phyloP scores from a whole-genome alignment of 92 coral and sea anemone genomes.

The Porites rus region DNA sequence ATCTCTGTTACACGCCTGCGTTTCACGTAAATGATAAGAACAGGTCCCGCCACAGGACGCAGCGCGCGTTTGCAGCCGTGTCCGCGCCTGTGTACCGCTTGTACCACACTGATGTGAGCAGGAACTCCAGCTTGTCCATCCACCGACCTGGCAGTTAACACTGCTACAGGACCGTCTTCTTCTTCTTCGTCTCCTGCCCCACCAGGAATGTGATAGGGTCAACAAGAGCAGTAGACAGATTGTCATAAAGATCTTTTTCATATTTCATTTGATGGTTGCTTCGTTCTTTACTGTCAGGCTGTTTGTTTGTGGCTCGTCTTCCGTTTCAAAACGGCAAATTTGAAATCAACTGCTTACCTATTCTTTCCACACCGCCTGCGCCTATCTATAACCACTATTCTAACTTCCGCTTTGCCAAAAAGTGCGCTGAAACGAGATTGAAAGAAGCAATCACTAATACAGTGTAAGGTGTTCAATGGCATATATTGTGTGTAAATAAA shows the following conservation, averaged over 20 bases:
- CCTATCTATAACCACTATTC: too few species aligned
- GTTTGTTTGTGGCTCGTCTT: too few species aligned
- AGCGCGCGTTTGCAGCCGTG: slow-evolving; percentile 36
- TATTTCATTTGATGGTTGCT: neutral
- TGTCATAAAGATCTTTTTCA: too few species aligned
- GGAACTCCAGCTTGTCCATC: slow-evolving; percentile 76
- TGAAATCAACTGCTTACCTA: too few species aligned
- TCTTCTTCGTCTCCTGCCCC: slow-evolving; percentile 22
- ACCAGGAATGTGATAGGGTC: slow-evolving; percentile 18
- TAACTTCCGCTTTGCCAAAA: neutral
- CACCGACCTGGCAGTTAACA: slow-evolving; percentile 69
- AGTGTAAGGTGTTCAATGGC: neutral
- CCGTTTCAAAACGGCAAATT: too few species aligned
- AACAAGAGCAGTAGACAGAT: neutral
- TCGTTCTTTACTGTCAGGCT: too few species aligned
- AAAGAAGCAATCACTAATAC: neutral
- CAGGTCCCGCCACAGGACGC: slow-evolving; percentile 79
- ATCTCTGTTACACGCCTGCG: slow-evolving; percentile 65
- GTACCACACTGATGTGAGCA: slow-evolving; percentile 76
- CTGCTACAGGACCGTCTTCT: slow-evolving; percentile 64
- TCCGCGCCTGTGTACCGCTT: slow-evolving; percentile 68
- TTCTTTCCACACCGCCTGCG: too few species aligned
- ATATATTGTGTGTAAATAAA: too few species aligned
- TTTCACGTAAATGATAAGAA: slow-evolving; percentile 54
- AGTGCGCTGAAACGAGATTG: neutral